These are phyloP conservation scores for Dromas ardeola DNA, from an alignment of 2,113 vertebrate genomes.

Conservation along the genomic window DNA sequence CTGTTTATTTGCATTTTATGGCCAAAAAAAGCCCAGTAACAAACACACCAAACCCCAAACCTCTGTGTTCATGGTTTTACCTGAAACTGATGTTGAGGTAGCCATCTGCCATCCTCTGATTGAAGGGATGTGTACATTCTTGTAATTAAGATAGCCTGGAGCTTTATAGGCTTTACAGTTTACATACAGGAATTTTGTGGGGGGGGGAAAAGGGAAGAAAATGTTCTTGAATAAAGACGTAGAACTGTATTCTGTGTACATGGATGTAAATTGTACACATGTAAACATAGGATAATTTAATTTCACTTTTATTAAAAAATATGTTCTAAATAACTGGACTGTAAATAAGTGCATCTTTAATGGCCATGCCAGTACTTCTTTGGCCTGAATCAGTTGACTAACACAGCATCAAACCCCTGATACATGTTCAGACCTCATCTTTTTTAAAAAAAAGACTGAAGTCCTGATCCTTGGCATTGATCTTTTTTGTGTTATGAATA, in stretches of 20 bases:
- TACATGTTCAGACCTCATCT: background rate
- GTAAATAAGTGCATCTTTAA: background rate
- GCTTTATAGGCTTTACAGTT: background rate
- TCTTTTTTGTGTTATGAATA: background rate
- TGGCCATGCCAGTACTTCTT: background rate
- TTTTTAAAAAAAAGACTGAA: background rate
- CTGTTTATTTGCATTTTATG: background rate
- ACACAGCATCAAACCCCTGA: background rate
- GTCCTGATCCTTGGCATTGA: background rate
- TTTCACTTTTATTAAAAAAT: background rate
- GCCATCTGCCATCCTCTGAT: background rate
- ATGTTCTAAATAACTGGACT: background rate
- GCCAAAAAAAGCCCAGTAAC: background rate
- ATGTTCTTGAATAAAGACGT: background rate
- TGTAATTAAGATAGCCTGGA: background rate
- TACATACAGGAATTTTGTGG: background rate
- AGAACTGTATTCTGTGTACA: background rate
- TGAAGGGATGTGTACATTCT: background rate
- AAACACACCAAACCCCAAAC: background rate
- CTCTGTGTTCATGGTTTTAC: background rate
- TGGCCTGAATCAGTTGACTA: background rate
- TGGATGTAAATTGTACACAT: background rate
- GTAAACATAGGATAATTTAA: background rate
- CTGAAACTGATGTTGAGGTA: background rate
- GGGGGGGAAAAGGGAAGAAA: background rate